Evolutionary conservation across 2,113 vertebrate species (phyloP).

Genomic region (Sylvietta virens): DNA sequence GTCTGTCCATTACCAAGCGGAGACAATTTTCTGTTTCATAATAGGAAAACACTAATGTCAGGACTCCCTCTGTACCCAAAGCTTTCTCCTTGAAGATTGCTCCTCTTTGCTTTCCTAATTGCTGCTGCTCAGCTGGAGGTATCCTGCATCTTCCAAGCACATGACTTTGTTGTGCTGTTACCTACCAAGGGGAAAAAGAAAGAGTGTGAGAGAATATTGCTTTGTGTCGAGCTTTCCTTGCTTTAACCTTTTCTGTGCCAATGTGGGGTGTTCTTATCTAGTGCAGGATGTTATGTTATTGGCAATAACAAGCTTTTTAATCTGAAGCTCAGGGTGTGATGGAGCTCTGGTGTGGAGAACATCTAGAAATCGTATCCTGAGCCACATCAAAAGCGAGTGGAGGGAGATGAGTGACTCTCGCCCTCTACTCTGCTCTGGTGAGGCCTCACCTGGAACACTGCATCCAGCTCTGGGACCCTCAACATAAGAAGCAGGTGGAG

Average conservation of each 20-base stretch:
- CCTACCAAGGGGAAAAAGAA: background rate
- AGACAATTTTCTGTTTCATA: conserved; percentile 45
- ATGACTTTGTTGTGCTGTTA: conserved; percentile 41
- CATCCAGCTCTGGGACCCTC: background rate
- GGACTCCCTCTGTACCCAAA: conserved; percentile 34
- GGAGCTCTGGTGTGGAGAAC: background rate
- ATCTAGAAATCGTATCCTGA: background rate
- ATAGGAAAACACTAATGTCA: conserved; percentile 34
- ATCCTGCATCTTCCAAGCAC: background rate
- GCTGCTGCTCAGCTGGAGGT: conserved; percentile 55
- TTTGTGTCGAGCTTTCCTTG: background rate
- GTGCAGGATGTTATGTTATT: background rate
- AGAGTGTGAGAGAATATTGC: background rate
- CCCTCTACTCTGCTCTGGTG: background rate
- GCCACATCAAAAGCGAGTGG: rapidly evolving
- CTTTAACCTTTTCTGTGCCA: background rate
- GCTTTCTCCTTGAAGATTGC: conserved; percentile 60
- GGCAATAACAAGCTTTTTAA: background rate
- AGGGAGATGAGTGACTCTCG: rapidly evolving
- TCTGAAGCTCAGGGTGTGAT: background rate
- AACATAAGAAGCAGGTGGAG: background rate
- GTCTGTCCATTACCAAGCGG: background rate
- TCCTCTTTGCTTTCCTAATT: conserved; percentile 59
- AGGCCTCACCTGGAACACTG: background rate
- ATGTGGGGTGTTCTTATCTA: background rate